Evolutionary conservation across 2,888 invertebrate species (phyloP), one percentile per base, ranked within the genome.

Genomic region (Dorcus parallelipipedus): DNA sequence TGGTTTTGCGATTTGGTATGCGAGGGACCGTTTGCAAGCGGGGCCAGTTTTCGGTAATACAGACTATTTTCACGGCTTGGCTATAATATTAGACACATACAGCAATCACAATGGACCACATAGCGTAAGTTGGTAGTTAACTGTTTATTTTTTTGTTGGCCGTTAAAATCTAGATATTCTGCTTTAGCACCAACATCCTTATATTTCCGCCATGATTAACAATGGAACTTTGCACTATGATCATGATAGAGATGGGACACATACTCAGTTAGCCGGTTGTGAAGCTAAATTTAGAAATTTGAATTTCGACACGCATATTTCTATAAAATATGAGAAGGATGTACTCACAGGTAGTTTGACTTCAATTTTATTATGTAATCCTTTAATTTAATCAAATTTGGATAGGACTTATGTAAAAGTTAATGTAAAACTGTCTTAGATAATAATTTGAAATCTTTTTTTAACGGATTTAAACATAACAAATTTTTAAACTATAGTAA

Each of bases 51-150:
- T 99, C 81, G 99, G 99, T 10, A 96, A 90, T 76, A 90, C 88
- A 72, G 96, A 99, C 77, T 88, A 85, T 73, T 99, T 97, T 79
- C 84, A 87, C 65, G 90, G 99, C 0, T 81, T 99, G 40, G 95
- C 91, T 3, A 84, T 99, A 40, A 91, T 99, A 73, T 79, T 99
- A 61, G 99, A 99, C 73, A 99, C 99, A 0, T 99, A 99, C 77
- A 97, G 96, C 78, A 99, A 99, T 78, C 97, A 99, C 72, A 98
- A 99, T 81, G 98, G 97, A 4, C 93, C 94, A 14, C 98, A 99
- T 76, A 96, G 96, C 83, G 97, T 97, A 80, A 86, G 89, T 81
- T 47, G 17, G 38, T 53, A 26, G 40, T 43, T 45, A 33, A 42
- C 38, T 60, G 49, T 38, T 51, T 49, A 17, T 52, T 14, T 49